A percentile compares a stretch with the other conserved stretches of the same genome.
phyloP scores from a whole-genome alignment of 1,140 invertebrate genomes.

The Drosophila grimshawi region DNA sequence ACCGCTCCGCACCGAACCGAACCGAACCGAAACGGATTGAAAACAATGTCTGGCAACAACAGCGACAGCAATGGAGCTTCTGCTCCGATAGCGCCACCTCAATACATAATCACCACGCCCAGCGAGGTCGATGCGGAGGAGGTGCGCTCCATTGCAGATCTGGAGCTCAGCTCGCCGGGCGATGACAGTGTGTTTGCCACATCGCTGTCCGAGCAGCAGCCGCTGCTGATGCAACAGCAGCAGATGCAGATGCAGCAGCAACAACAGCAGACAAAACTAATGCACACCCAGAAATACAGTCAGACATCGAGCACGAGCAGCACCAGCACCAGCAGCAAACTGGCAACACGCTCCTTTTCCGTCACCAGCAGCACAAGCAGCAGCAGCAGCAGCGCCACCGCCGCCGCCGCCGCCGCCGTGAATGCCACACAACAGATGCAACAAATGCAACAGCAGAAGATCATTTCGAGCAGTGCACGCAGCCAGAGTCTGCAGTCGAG shows the following conservation, averaged over 20 bases:
- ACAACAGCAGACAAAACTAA: slow-evolving; percentile 8
- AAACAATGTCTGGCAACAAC: slow-evolving; percentile 34
- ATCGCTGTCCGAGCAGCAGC: slow-evolving; percentile 29
- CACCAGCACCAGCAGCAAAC: slow-evolving; percentile 59
- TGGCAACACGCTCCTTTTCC: slow-evolving; percentile 74
- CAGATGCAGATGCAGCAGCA: slow-evolving; percentile 43
- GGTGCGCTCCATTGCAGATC: slow-evolving; percentile 65
- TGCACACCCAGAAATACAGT: slow-evolving; percentile 26
- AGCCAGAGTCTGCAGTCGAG: slow-evolving; percentile 82
- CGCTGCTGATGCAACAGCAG: slow-evolving; percentile 31
- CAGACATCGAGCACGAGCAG: slow-evolving; percentile 36
- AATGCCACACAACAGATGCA: slow-evolving; percentile 14
- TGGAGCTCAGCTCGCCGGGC: slow-evolving; percentile 62
- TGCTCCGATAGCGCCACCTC: slow-evolving; percentile 57
- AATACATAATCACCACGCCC: slow-evolving; percentile 83
- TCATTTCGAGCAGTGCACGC: slow-evolving; percentile 73
- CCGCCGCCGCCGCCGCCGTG: too few relatives aligned
- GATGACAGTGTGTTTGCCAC: slow-evolving; percentile 46
- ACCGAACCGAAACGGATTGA: slow-evolving; percentile 5
- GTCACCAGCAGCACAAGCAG: slow-evolving; percentile 64
- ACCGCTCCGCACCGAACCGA: neutral
- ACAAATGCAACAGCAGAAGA: slow-evolving; percentile 58
- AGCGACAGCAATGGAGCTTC: slow-evolving; percentile 33
- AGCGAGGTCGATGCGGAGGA: slow-evolving; percentile 82
- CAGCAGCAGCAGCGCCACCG: slow-evolving; percentile 12